phyloP scores from a whole-genome alignment of 2,888 invertebrate genomes.

The Sarcophaga rosellei region DNA sequence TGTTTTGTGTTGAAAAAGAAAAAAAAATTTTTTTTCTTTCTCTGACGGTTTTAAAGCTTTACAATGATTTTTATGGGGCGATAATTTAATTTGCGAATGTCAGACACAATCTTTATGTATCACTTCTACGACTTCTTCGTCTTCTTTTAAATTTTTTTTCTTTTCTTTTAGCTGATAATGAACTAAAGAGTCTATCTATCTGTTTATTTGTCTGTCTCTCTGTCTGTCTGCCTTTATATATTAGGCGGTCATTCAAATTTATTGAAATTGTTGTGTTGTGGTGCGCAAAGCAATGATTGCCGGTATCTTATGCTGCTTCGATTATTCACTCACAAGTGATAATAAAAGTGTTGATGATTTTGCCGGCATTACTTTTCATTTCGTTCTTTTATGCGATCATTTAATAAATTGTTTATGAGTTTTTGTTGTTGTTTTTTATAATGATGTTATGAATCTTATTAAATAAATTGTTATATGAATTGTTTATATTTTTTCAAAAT shows the following conservation, averaged over 20 bases:
- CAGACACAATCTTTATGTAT: constrained; percentile 28
- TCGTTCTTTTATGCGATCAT: not conserved
- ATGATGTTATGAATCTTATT: not conserved
- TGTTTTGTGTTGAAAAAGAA: not conserved
- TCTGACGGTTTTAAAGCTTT: constrained; percentile 7
- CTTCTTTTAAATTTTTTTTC: no score
- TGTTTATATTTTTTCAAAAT: no score
- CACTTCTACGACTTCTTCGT: not conserved
- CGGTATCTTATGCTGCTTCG: not conserved
- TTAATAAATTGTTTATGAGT: not conserved
- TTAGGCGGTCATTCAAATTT: not conserved
- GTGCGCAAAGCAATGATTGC: not conserved
- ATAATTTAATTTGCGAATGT: constrained; percentile 65
- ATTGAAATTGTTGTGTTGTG: not conserved
- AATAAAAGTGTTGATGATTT: not conserved
- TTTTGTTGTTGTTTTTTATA: not conserved
- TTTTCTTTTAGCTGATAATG: not conserved
- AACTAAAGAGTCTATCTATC: not conserved
- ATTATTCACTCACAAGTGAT: not conserved
- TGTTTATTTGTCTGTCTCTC: not conserved
- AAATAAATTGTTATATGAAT: not conserved
- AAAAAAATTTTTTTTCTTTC: not conserved
- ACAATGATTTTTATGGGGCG: constrained; percentile 53
- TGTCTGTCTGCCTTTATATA: no score
- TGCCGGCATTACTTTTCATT: not conserved